Conservation (phyloP, 2,797 vertebrate genomes). For the Hemitrygon akajei region DNA sequence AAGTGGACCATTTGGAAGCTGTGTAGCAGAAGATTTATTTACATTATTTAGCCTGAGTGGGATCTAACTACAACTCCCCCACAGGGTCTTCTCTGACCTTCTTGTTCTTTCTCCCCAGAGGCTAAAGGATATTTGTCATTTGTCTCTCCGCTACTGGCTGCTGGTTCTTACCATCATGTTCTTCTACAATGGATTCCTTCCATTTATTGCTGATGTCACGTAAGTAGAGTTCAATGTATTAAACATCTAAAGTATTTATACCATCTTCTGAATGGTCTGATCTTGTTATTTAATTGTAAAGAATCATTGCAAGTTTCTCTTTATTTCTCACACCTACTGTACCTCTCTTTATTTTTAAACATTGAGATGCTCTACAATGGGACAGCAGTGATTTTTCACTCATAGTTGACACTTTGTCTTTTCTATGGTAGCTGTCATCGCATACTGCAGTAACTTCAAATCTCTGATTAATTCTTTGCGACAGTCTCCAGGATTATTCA, state of each 20-base stretch:
- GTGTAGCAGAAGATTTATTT: not conserved
- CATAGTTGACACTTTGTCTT: not conserved
- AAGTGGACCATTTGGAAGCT: not conserved
- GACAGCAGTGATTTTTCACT: not conserved
- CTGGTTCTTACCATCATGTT: conserved; percentile 76
- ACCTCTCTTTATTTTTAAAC: not conserved
- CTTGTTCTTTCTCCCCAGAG: conserved; percentile 47
- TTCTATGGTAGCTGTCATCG: conserved; percentile 61
- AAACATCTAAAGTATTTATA: no score
- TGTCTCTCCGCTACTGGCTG: conserved; percentile 68
- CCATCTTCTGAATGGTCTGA: not conserved
- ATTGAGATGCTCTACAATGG: not conserved
- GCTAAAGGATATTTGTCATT: conserved; percentile 60
- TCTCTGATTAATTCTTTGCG: conserved; percentile 42
- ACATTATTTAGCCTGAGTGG: no score
- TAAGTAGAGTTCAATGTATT: conserved; percentile 41
- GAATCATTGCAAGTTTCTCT: not conserved
- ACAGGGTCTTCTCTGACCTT: not conserved
- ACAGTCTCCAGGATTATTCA: conserved; percentile 44
- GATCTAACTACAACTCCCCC: not conserved
- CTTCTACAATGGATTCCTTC: conserved; percentile 73
- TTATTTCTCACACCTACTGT: not conserved
- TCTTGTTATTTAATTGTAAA: not conserved
- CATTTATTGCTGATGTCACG: conserved; percentile 72
- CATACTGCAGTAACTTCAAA: not conserved